Base-by-base conservation (phyloP, 2,113 vertebrate species). In the Thamnaconus septentrionalis region DNA sequence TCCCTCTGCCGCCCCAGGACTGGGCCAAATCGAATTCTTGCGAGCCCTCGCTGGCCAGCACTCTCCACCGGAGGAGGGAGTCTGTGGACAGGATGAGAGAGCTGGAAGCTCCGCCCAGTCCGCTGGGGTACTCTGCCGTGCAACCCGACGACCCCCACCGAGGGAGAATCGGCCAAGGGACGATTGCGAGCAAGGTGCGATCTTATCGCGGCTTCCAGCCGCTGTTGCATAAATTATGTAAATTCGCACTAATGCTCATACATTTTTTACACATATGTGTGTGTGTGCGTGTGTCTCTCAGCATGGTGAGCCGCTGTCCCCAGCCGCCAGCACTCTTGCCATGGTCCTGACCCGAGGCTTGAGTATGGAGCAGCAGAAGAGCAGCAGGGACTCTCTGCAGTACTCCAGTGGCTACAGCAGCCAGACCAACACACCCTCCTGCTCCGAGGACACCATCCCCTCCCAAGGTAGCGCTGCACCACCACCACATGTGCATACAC, bases 321-420 rank as follows among this genome's bases (percentile, higher is more conserved):
- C 96, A 0, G 96, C 95, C 0, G 96, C 96, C 82, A 96, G 93
- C 0, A 95, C 95, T 80, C 86, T 98, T 63, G 97, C 96, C 43
- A 96, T 98, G 97, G 96, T 98, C 48, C 85, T 98, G 91, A 98
- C 96, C 0, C 91, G 96, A 0, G 96, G 97, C 10, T 87, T 99
- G 73, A 96, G 95, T 75, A 85, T 96, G 75, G 97, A 98, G 83
- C 95, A 96, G 89, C 97, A 98, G 93, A 96, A 97, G 88, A 98
- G 94, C 92, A 98, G 96, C 89, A 92, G 96, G 42, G 97, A 99
- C 85, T 98, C 97, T 0, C 90, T 98, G 83, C 96, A 98, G 83
- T 98, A 95, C 78, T 98, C 97, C 10, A 98, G 97, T 0, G 97
- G 97, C 71, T 98, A 98, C 89, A 99, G 97, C 92, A 96, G 96